Evolutionary conservation across 2,888 invertebrate genomes (phyloP), one percentile per base, ranked within the genome.

Genomic region (Eupithecia insigniata): DNA sequence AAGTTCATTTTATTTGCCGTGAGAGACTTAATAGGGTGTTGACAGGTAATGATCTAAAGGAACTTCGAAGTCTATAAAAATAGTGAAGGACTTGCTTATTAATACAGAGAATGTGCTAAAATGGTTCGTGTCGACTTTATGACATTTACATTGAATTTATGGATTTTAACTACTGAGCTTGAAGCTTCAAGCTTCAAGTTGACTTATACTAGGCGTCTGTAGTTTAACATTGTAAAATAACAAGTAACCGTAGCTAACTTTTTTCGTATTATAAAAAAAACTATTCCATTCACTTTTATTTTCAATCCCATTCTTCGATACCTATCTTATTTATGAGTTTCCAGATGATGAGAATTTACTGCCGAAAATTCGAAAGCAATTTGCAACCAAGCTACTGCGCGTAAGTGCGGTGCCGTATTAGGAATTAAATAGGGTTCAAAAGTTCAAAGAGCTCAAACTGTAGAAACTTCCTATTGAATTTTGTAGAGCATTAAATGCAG

Each of bases 1-100:
- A 30, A 32, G 61, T 75, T 77, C 76, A 74, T 74, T 78, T 72
- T 76, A 76, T 76, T 76, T 74, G 71, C 73, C 66, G n/a, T 67
- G 69, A 71, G 71, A 55, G 55, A 5, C 26, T 55, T 55, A 51
- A 71, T 67, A 70, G 60, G 67, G 65, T 39, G 12, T 14, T 32
- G 62, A 62, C 36, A 58, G 28, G 16, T 6, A 62, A 10, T 22
- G 64, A 64, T 34, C 26, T 26, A 39, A 34, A 16, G 22, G 4
- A 22, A 55, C 51, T 22, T 51, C 10, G 28, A 16, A 5, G 16
- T 2, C 12, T 18, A 5, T 6, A 8, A 8, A 46, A n/a, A n/a
- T 46, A 7, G n/a, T n/a, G n/a, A 1, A 2, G 18, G 18, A 8
- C 46, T 46, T 46, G 46, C n/a, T 39, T 39, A 39, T 12, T 14